Evolutionary conservation across 2,888 invertebrate genomes (phyloP).

Genomic region (Sipha maydis): DNA sequence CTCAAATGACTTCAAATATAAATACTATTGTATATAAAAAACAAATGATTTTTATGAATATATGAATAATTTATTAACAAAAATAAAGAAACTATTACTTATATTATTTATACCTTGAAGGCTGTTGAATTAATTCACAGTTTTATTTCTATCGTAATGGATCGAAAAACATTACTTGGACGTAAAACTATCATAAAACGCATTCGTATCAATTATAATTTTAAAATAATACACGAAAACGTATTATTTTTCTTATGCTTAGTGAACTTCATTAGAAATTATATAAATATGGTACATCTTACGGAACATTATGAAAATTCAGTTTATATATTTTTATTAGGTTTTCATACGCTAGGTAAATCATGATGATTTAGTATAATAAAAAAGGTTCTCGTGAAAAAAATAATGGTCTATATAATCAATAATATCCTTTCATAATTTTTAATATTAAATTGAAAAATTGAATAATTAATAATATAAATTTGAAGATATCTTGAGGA

Average conservation of each 20-base stretch:
- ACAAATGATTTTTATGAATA: not conserved
- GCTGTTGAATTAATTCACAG: not conserved
- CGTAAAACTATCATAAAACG: not conserved
- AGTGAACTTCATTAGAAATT: not conserved
- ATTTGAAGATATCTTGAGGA: not conserved
- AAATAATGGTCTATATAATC: too few species aligned
- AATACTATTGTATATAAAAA: not conserved
- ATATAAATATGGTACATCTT: not conserved
- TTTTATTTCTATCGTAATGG: not conserved
- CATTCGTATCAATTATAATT: conserved; percentile 5
- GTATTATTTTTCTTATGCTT: not conserved
- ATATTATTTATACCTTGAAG: not conserved
- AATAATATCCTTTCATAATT: not conserved
- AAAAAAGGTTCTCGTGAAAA: too few species aligned
- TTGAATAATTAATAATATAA: not conserved
- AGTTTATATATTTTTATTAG: not conserved
- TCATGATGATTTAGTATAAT: not conserved
- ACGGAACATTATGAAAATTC: not conserved
- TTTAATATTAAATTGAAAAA: not conserved
- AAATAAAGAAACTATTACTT: not conserved
- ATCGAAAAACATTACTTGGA: not conserved
- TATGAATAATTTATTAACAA: not conserved
- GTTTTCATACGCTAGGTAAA: not conserved
- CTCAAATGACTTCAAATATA: not conserved
- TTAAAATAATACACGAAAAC: not conserved